Evolutionary conservation across 2,888 invertebrate species (phyloP).

Genomic region (Alsophila aescularia): DNA sequence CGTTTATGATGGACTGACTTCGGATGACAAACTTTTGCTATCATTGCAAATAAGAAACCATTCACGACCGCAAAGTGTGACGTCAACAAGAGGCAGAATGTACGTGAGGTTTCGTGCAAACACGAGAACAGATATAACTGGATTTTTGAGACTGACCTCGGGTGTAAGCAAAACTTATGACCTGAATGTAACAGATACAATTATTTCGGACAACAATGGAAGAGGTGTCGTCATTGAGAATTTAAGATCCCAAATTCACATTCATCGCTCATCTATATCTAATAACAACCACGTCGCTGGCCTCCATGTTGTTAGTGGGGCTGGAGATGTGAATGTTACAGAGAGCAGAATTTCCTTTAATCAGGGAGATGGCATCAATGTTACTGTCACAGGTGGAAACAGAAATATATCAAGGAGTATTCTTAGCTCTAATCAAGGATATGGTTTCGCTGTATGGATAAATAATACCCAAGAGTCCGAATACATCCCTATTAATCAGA

Average conservation of each 20-base stretch:
- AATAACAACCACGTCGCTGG: slow-evolving; percentile 96
- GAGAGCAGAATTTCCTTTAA: slow-evolving; percentile 95
- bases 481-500: slow-evolving; percentile 92
- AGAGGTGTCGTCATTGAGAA: slow-evolving; percentile 98
- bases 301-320: slow-evolving; percentile 94
- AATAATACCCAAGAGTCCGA: slow-evolving; percentile 93
- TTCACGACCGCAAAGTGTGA: slow-evolving; percentile 94
- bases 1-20: slow-evolving; percentile 91
- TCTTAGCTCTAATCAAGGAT: slow-evolving; percentile 94
- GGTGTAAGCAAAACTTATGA: slow-evolving; percentile 92
- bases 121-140: slow-evolving; percentile 88
- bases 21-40: slow-evolving; percentile 88
- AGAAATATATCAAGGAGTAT: slow-evolving; percentile 95
- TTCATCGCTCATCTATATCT: slow-evolving; percentile 92
- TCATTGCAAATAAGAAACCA: slow-evolving; percentile 91
- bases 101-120: slow-evolving; percentile 91
- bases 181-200: slow-evolving; percentile 93
- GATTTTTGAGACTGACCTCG: slow-evolving; percentile 91
- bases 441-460: slow-evolving; percentile 95
- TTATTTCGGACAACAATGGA: slow-evolving; percentile 95
- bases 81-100: slow-evolving; percentile 91
- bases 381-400: slow-evolving; percentile 97
- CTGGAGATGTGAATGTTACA: slow-evolving; percentile 97
- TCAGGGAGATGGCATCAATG: slow-evolving; percentile 96
- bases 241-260: slow-evolving; percentile 93